Conservation (phyloP, 2,797 vertebrate species). For the Aulostomus chinensis region DNA sequence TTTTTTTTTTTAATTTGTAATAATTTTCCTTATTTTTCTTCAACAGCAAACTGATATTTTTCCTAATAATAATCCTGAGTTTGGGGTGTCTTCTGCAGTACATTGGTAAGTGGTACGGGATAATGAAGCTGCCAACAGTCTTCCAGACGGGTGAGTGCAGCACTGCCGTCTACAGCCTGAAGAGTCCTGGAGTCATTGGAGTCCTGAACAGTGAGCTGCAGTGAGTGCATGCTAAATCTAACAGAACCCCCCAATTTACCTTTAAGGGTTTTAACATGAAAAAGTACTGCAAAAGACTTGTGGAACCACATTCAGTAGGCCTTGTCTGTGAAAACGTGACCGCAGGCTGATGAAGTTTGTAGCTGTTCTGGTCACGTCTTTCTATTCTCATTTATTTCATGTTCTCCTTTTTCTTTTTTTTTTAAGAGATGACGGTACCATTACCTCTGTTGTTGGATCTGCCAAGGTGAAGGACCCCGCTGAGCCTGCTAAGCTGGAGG, state of each 20-base stretch:
- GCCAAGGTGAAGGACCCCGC: slow-evolving; percentile 69
- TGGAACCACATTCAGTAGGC: too few relatives aligned
- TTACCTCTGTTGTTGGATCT: slow-evolving; percentile 67
- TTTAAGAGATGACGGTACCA: slow-evolving; percentile 43
- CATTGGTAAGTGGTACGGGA: slow-evolving; percentile 87
- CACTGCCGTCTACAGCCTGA: slow-evolving; percentile 81
- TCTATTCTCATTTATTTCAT: neutral
- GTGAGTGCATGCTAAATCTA: slow-evolving; percentile 70
- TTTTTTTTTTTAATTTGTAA: too few relatives aligned
- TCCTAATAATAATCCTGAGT: too few relatives aligned
- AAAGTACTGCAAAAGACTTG: too few relatives aligned
- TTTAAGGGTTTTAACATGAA: too few relatives aligned
- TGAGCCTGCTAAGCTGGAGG: slow-evolving; percentile 83
- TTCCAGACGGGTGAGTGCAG: slow-evolving; percentile 84
- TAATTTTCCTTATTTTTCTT: neutral
- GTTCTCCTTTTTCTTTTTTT: slow-evolving; percentile 4
- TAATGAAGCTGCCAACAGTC: slow-evolving; percentile 78
- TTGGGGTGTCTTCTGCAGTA: slow-evolving; percentile 73
- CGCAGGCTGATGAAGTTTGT: too few relatives aligned
- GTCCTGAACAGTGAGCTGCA: slow-evolving; percentile 84
- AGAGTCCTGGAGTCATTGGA: slow-evolving; percentile 76
- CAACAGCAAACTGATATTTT: too few relatives aligned
- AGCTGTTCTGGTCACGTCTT: too few relatives aligned
- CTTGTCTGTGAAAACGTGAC: too few relatives aligned
- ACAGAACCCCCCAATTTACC: too few relatives aligned